Percentiles rank a stretch among this genome's conserved stretches.
These are phyloP conservation scores for Ianthella basta DNA, from an alignment of 37 sponge, comb jelly and placozoan species.

Conservation along the genomic window DNA sequence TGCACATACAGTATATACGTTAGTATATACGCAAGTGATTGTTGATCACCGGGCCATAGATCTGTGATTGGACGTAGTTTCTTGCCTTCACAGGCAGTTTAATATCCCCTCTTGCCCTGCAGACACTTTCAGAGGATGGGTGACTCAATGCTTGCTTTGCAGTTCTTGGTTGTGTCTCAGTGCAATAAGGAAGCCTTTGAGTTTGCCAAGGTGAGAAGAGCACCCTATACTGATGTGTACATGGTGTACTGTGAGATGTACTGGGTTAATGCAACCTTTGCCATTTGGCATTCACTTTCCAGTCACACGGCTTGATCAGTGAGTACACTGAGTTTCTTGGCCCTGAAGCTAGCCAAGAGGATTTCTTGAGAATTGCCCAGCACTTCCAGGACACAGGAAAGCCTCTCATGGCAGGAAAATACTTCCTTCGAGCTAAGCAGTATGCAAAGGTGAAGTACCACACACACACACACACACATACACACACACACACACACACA, in stretches of 20 bases:
- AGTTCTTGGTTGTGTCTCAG: conserved; percentile 91
- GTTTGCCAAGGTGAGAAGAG: conserved; percentile 82
- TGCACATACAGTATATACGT: neutral
- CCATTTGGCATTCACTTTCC: neutral
- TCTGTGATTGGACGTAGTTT: too few relatives aligned
- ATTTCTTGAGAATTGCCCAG: conserved; percentile 80
- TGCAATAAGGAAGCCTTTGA: conserved; percentile 89
- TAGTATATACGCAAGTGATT: too few relatives aligned
- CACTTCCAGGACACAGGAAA: conserved; percentile 71
- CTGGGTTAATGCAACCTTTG: neutral
- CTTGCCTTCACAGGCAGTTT: too few relatives aligned
- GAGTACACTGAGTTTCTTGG: conserved; percentile 93
- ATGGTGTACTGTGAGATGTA: neutral
- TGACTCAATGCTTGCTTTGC: conserved; percentile 78
- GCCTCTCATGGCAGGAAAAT: conserved; percentile 80
- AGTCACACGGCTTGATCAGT: conserved; percentile 81
- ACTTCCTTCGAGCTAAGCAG: conserved; percentile 76
- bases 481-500: neutral
- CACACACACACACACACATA: neutral
- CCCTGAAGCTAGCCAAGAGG: conserved; percentile 75
- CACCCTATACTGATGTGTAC: neutral
- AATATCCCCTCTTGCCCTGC: too few relatives aligned
- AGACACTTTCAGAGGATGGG: conserved; percentile 91
- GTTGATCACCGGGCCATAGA: too few relatives aligned
- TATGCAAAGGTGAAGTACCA: conserved; percentile 62